A percentile compares a stretch with the other conserved stretches of the same genome.
Conservation (phyloP, 2,113 vertebrate species). For the Bolborhynchus lineola region DNA sequence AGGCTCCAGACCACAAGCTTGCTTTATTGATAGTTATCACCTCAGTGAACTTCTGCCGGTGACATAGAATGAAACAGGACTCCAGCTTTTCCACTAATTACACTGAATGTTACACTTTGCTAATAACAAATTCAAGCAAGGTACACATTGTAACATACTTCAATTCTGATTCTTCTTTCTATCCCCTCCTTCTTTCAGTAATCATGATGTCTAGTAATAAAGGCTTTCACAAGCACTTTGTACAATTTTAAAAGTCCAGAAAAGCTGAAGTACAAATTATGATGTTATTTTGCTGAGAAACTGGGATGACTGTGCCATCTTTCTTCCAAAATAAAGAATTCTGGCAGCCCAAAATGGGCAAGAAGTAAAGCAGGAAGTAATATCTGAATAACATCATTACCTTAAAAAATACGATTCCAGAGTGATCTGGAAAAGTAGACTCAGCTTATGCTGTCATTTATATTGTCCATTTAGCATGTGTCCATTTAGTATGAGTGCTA, state of each 20-base stretch:
- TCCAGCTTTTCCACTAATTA: background rate
- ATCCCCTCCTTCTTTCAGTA: background rate
- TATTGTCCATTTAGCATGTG: background rate
- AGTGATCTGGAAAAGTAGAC: background rate
- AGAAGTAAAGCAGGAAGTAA: background rate
- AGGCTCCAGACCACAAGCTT: background rate
- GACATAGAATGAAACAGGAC: background rate
- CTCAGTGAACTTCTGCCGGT: background rate
- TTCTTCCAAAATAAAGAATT: background rate
- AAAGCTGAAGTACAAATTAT: background rate
- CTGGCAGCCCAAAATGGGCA: background rate
- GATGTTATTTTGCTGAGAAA: background rate
- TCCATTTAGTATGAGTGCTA: conserved; percentile 18
- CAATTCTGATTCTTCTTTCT: background rate
- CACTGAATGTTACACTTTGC: background rate
- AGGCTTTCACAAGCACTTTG: background rate
- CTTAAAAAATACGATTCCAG: background rate
- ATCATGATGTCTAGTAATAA: background rate
- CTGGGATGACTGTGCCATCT: background rate
- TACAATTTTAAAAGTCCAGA: background rate
- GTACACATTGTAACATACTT: background rate
- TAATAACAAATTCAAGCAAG: background rate
- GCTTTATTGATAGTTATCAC: background rate
- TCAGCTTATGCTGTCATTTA: conserved; percentile 17
- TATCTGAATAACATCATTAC: background rate